phyloP scores from a whole-genome alignment of 2,888 invertebrate species.

The Hypena proboscidalis region DNA sequence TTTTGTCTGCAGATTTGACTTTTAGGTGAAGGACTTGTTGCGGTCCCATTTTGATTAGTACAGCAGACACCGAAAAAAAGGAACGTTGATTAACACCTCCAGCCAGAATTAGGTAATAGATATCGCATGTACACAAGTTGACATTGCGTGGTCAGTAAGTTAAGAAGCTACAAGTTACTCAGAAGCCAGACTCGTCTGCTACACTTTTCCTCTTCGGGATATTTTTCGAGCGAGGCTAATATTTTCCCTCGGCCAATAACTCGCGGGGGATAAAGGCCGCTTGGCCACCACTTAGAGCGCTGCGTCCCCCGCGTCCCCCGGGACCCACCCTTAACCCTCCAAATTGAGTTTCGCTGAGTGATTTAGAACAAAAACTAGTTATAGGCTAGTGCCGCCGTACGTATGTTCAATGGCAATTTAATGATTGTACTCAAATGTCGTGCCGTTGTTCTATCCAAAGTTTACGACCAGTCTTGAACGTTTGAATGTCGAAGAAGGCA shows the following conservation, averaged over 20 bases:
- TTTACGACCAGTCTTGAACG: no score
- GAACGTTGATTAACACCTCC: no score
- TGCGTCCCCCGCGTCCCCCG: slow-evolving; percentile 48
- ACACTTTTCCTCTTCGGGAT: slow-evolving; percentile 56
- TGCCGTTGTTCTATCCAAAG: slow-evolving; percentile 28
- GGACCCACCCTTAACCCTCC: slow-evolving; percentile 59
- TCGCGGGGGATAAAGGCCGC: slow-evolving; percentile 58
- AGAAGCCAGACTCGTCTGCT: slow-evolving; percentile 24
- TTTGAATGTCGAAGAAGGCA: no score
- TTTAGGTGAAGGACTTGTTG: no score
- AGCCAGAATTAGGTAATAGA: no score
- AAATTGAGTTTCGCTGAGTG: slow-evolving; percentile 75
- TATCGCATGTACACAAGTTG: no score
- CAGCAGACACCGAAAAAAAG: no score
- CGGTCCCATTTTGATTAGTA: no score
- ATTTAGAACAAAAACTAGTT: slow-evolving; percentile 73
- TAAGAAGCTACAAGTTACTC: slow-evolving; percentile 30
- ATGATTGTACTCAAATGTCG: slow-evolving; percentile 43
- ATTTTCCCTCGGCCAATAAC: slow-evolving; percentile 66
- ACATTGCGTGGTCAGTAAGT: slow-evolving; percentile 6
- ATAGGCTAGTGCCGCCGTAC: slow-evolving; percentile 49
- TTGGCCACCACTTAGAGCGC: slow-evolving; percentile 56
- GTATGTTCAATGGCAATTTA: slow-evolving; percentile 49
- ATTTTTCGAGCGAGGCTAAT: slow-evolving; percentile 58
- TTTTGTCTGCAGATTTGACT: no score